Evolutionary conservation across 1,140 invertebrate genomes (phyloP).

Genomic region (Papilio glaucus): DNA sequence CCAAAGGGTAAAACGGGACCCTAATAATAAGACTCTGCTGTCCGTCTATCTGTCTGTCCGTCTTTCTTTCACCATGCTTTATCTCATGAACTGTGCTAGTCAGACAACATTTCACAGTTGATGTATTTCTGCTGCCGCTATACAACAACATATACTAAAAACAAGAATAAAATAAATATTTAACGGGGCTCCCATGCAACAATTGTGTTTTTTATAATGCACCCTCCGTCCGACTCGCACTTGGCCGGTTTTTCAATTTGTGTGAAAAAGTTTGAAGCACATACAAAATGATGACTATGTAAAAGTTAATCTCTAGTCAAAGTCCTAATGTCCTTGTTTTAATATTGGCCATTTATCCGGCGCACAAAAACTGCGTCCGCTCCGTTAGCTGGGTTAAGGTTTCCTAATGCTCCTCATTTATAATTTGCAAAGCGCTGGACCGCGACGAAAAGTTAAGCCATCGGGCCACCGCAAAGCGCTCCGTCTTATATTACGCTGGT

Average conservation of each 20-base stretch:
- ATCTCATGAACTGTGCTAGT: no score
- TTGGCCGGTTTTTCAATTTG: background rate
- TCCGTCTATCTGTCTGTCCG: no score
- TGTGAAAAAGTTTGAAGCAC: background rate
- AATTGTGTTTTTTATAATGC: no score
- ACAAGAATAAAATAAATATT: no score
- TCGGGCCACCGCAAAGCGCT: slow-evolving; percentile 5
- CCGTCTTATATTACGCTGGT: background rate
- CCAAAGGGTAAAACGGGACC: no score
- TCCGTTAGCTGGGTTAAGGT: slow-evolving; percentile 19
- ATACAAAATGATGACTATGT: background rate
- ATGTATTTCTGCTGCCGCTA: no score
- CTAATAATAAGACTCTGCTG: no score
- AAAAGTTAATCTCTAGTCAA: slow-evolving; percentile 8
- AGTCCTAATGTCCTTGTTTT: slow-evolving; percentile 15
- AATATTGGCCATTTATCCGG: slow-evolving; percentile 5
- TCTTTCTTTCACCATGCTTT: no score
- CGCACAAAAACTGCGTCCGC: background rate
- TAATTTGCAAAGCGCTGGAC: slow-evolving; percentile 23
- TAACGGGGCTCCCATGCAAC: no score
- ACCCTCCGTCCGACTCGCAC: no score
- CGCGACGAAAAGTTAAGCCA: slow-evolving; percentile 22
- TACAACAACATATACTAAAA: no score
- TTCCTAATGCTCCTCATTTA: slow-evolving; percentile 22
- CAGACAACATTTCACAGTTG: no score